Evolutionary conservation across 2,888 invertebrate species (phyloP), one percentile per base, ranked within the genome.

Genomic region (Serrognathus titanus): DNA sequence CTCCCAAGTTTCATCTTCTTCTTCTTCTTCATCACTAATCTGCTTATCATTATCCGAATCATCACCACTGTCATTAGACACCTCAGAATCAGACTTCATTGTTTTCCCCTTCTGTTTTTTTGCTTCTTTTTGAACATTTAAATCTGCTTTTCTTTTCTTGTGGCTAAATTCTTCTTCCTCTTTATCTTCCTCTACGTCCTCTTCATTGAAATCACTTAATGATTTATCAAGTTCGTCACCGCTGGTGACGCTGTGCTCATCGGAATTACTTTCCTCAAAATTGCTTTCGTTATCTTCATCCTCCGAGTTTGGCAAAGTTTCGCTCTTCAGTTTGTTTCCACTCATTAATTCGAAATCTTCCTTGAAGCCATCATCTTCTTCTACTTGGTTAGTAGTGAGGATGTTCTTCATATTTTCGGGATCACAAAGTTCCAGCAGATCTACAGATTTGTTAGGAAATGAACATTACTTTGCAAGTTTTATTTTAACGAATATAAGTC

Each of bases 351-450:
- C 83, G 51, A 85, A 76, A 68, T 87, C 85, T 67, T 85, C 83
- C 55, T 85, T 86, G 72, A 86, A 85, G 69, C 88, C 87, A 48
- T 80, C 76, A 64, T 80, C 79, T 1, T 69, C 72, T 71, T 84
- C 82, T 70, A 85, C 83, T 66, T 84, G 48, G 68, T 87, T 85
- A 10, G 83, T 82, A 54, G 82, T 81, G 1, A 83, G 81, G 46
- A 83, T 81, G 63, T 81, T 80, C 70, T 85, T 82, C 66, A 86
- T 80, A 58, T 84, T 85, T 52, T 86, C 81, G 57, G 82, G 80
- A 67, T 90, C 87, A 74, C 90, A 90, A 55, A 89, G 82, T 78
- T 91, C 90, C 66, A 91, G 78, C 66, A 88, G 78, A 81, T 86
- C 86, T 85, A 74, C n/a, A 54, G 46, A 48, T 45, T 24, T 24